Evolutionary conservation across 2,797 vertebrate species (phyloP).

Genomic region (Saxicola maurus): DNA sequence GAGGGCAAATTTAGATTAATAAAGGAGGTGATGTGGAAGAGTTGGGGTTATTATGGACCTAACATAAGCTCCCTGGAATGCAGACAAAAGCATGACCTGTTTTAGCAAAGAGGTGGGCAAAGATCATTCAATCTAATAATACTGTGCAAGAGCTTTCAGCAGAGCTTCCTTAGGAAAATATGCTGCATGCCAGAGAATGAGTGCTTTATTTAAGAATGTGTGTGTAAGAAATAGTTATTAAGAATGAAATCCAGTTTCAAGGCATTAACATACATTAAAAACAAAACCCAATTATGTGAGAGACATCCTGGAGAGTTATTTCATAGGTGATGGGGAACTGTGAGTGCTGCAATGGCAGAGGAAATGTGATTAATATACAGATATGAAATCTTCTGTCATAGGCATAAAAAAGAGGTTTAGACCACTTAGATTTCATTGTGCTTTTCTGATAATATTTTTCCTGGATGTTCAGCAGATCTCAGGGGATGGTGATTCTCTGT

Average conservation of each 20-base stretch:
- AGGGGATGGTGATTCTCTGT: neutral
- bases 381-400: neutral
- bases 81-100: constrained; percentile 48
- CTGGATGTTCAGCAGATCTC: neutral
- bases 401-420: constrained; percentile 2
- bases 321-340: neutral
- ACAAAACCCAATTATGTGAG: neutral
- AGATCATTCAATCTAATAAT: constrained; percentile 26
- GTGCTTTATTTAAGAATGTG: constrained; percentile 14
- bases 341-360: neutral
- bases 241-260: neutral
- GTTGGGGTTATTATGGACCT: constrained; percentile 27
- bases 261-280: constrained; percentile 18
- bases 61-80: constrained; percentile 50
- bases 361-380: neutral
- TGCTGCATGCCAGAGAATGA: constrained; percentile 4
- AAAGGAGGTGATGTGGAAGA: constrained; percentile 43
- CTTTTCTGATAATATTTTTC: constrained; percentile 12
- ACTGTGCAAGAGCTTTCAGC: constrained; percentile 18
- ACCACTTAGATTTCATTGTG: constrained; percentile 4
- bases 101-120: constrained; percentile 15
- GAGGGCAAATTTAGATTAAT: constrained; percentile 25
- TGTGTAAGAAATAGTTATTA: neutral
- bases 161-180: constrained; percentile 55
- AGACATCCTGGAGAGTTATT: neutral